These are phyloP conservation scores for Drosophila virilis DNA, from an alignment of 1,140 invertebrate genomes.

Conservation along the genomic window DNA sequence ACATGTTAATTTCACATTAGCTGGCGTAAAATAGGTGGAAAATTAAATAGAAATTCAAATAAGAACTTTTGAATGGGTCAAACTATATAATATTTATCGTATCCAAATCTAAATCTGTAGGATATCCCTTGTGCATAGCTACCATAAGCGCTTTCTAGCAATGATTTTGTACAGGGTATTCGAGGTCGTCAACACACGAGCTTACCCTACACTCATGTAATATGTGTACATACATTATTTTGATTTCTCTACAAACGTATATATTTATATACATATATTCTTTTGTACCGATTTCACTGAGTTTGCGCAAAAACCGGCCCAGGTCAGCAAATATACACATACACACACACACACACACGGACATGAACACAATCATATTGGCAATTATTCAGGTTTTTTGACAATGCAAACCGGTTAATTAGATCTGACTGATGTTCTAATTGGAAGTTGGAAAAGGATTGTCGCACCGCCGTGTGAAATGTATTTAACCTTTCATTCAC, in stretches of 20 bases:
- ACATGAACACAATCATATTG: conserved; percentile 8
- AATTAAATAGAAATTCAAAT: too few relatives aligned
- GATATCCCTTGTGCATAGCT: background rate
- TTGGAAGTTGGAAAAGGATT: conserved; percentile 8
- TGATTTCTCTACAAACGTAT: background rate
- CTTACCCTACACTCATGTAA: background rate
- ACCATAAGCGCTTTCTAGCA: background rate
- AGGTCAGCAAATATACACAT: background rate
- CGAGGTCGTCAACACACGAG: too few relatives aligned
- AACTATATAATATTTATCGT: too few relatives aligned
- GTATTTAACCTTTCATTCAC: conserved; percentile 12
- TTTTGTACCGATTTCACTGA: conserved; percentile 1
- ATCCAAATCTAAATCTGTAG: too few relatives aligned
- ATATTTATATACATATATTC: background rate
- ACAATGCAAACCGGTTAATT: conserved; percentile 62
- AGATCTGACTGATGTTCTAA: conserved; percentile 18
- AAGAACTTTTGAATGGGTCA: too few relatives aligned
- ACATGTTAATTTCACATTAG: too few relatives aligned
- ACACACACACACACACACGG: background rate
- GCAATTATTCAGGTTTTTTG: conserved; percentile 52
- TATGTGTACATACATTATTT: background rate
- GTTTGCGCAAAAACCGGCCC: conserved; percentile 8
- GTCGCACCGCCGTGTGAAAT: conserved; percentile 13
- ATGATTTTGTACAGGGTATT: conserved; percentile 3
- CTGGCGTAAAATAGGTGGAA: too few relatives aligned